Evolutionary conservation across 2,888 invertebrate genomes (phyloP), one percentile per base, ranked within the genome.

Genomic region (Drosophila niveifrons): DNA sequence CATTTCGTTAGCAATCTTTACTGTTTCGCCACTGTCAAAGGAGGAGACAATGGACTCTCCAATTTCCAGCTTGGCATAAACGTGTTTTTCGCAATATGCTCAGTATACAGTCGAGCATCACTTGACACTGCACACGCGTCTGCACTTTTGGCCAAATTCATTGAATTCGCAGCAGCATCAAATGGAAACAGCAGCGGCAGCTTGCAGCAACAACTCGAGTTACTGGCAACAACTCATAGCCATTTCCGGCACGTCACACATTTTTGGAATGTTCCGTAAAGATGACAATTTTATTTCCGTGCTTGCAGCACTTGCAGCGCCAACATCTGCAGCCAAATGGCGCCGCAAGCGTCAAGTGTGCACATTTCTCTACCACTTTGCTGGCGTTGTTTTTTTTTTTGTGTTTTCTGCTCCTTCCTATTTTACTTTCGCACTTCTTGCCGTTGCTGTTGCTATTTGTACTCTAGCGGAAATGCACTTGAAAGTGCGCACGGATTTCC

Each of bases 401-500:
- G 3, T 28, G 4, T 28, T 28, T 28, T 31, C 10, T 10, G 8
- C 6, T 36, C 36, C n/a, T n/a, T 11, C 11, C 36, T 11, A 36
- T 36, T 36, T 41, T 47, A 23, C 15, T 46, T 41, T 56, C 36
- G 39, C 47, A 50, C 48, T 47, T n/a, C 15, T 23, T 11, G 43
- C 28, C 47, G 31, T 36, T 48, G 31, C 29, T 48, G 43, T 31
- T 58, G 44, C 46, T 50, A 63, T 63, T 63, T 75, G 39, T 61
- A 62, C 53, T 53, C 48, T 48, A 52, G 66, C 78, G 87, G 83
- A 84, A 87, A 82, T 82, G 87, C 84, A 84, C 72, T 86, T 70
- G 72, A 83, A 81, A 72, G 66, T 72, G 80, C 62, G 69, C 78
- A 78, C 69, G 80, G 77, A 83, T 81, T 87, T 83, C 84, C 87